These are phyloP conservation scores for Leucopternis melanops DNA, from an alignment of 2,113 vertebrate genomes.

Conservation along the genomic window DNA sequence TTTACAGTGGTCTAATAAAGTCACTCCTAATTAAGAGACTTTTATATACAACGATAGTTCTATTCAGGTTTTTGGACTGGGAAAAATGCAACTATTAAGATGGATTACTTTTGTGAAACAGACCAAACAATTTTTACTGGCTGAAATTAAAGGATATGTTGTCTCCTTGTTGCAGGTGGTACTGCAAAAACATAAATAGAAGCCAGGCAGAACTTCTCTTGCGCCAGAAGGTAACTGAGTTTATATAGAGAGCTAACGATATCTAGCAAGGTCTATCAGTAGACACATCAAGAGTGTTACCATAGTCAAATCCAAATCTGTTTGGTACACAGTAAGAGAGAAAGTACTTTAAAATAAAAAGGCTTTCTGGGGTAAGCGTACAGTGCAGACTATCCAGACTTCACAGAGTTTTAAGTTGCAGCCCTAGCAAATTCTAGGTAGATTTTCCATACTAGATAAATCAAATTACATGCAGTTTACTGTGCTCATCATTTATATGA, in stretches of 20 bases:
- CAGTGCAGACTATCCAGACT: neutral
- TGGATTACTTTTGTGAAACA: neutral
- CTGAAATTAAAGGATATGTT: neutral
- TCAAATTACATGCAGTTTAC: neutral
- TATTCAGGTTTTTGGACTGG: neutral
- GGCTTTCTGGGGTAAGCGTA: neutral
- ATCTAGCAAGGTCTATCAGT: neutral
- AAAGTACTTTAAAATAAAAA: neutral
- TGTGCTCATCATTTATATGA: neutral
- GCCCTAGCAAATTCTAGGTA: neutral
- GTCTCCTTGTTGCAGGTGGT: constrained; percentile 77
- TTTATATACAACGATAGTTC: neutral
- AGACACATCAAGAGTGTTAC: neutral
- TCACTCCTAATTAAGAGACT: neutral
- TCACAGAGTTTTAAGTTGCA: neutral
- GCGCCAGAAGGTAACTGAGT: constrained; percentile 76
- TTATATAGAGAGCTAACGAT: neutral
- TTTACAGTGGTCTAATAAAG: neutral
- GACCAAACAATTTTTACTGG: neutral
- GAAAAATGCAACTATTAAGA: neutral
- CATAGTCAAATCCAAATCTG: neutral
- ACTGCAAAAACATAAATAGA: constrained; percentile 83
- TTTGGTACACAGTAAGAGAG: neutral
- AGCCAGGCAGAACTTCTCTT: constrained; percentile 83
- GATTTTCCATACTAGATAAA: neutral